Evolutionary conservation across 1,140 invertebrate genomes (phyloP).

Genomic region (Drosophila subobscura): DNA sequence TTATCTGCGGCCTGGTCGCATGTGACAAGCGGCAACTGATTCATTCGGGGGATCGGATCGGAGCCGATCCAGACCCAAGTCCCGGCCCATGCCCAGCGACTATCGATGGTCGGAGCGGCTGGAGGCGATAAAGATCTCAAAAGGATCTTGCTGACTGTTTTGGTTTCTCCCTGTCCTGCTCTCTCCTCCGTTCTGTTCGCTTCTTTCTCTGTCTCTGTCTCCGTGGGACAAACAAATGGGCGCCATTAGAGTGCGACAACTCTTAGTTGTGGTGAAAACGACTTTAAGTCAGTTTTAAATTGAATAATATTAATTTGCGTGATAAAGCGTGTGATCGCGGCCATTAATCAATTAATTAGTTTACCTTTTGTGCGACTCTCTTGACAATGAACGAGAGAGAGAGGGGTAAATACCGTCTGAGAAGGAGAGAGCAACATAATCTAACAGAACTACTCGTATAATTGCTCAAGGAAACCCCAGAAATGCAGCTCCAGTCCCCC

Average conservation of each 20-base stretch:
- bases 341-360: constrained; percentile 81
- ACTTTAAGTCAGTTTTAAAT: constrained; percentile 76
- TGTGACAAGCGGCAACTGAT: constrained; percentile 75
- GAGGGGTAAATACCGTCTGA: constrained; percentile 8
- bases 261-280: constrained; percentile 82
- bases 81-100: constrained; percentile 3
- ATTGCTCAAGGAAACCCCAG: constrained; percentile 61
- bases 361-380: constrained; percentile 59
- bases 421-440: constrained; percentile 19
- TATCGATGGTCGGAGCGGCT: constrained; percentile 49
- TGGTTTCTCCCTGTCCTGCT: constrained; percentile 14
- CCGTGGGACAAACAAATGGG: constrained; percentile 57
- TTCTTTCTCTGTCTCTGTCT: constrained; percentile 9
- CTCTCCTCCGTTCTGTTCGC: background rate
- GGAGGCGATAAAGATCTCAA: constrained; percentile 76
- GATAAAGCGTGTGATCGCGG: constrained; percentile 69
- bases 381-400: constrained; percentile 6
- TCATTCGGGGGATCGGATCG: constrained; percentile 46
- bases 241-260: constrained; percentile 75
- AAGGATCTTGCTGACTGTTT: constrained; percentile 75
- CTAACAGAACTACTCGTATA: constrained; percentile 63
- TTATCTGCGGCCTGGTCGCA: constrained; percentile 65
- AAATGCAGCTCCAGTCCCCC: constrained; percentile 18
- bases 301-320: constrained; percentile 78
- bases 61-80: background rate